phyloP scores from a whole-genome alignment of 2,797 vertebrate genomes.

The Gobio occitaniae region DNA sequence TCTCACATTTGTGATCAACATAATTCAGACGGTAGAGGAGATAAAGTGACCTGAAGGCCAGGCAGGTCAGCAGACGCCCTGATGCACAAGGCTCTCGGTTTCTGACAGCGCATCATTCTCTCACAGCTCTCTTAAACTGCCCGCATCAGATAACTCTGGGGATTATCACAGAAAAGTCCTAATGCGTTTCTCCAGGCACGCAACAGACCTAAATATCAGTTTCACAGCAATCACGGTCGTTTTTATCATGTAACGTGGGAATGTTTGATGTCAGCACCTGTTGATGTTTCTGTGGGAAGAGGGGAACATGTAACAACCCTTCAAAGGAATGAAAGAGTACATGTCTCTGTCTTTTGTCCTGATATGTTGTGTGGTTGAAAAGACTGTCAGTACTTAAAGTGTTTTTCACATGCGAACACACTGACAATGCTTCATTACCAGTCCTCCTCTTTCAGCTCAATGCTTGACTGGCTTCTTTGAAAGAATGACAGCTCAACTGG shows the following conservation, averaged over 20 bases:
- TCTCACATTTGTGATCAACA: conserved; percentile 1
- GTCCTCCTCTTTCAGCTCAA: not conserved
- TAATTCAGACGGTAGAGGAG: conserved; percentile 24
- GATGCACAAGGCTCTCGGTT: not conserved
- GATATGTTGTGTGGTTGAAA: conserved; percentile 33
- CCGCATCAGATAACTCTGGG: conserved; percentile 40
- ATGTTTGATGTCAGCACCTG: conserved; percentile 62
- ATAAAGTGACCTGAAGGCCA: conserved; percentile 13
- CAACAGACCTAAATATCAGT: conserved; percentile 35
- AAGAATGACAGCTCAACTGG: not conserved
- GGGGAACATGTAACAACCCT: conserved; percentile 34
- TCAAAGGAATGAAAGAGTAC: conserved; percentile 19
- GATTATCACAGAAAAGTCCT: conserved; percentile 42
- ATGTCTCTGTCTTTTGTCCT: conserved; percentile 24
- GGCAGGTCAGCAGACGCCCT: conserved; percentile 36
- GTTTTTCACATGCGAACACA: conserved; percentile 29
- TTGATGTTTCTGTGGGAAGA: conserved; percentile 49
- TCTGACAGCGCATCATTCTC: conserved; percentile 37
- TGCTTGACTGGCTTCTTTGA: not conserved
- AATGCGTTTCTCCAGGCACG: conserved; percentile 41
- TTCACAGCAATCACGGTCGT: conserved; percentile 43
- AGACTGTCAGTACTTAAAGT: conserved; percentile 21
- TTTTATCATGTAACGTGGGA: conserved; percentile 33
- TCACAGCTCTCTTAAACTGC: not conserved
- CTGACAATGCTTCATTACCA: not conserved